These are phyloP conservation scores for Herpetotheres cachinnans DNA, from an alignment of 2,113 vertebrate genomes.

Conservation along the genomic window DNA sequence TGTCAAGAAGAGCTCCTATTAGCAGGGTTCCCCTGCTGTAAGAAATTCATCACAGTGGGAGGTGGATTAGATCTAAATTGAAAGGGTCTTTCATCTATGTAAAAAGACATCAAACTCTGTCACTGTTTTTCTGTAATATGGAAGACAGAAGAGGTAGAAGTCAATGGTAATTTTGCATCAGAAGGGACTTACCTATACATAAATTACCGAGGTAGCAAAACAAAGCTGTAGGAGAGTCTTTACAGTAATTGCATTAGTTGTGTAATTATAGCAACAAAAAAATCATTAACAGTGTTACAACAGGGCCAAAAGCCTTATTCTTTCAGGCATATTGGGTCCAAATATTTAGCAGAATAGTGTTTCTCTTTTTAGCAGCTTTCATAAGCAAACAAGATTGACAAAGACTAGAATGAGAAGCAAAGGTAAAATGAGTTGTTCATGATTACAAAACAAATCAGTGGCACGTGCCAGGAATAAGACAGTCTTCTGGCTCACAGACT, in stretches of 20 bases:
- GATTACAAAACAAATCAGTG: background rate
- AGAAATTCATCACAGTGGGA: background rate
- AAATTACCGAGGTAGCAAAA: background rate
- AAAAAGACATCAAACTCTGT: background rate
- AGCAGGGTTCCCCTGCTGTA: background rate
- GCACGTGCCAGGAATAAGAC: background rate
- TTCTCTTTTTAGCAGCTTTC: background rate
- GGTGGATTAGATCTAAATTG: background rate
- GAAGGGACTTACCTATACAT: background rate
- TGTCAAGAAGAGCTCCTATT: background rate
- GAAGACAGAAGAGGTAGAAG: background rate
- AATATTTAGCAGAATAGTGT: background rate
- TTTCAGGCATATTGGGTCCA: background rate
- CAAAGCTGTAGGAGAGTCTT: background rate
- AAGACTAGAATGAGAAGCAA: background rate
- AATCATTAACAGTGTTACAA: background rate
- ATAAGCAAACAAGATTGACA: background rate
- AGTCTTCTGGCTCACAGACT: background rate
- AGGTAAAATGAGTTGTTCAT: background rate
- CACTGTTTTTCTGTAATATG: background rate
- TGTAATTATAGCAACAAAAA: background rate
- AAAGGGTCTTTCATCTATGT: background rate
- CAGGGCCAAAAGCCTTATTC: background rate
- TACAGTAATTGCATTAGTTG: background rate
- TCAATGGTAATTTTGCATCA: background rate